Conservation (phyloP, 2,888 invertebrate species). For the Euspilapteryx auroguttella region DNA sequence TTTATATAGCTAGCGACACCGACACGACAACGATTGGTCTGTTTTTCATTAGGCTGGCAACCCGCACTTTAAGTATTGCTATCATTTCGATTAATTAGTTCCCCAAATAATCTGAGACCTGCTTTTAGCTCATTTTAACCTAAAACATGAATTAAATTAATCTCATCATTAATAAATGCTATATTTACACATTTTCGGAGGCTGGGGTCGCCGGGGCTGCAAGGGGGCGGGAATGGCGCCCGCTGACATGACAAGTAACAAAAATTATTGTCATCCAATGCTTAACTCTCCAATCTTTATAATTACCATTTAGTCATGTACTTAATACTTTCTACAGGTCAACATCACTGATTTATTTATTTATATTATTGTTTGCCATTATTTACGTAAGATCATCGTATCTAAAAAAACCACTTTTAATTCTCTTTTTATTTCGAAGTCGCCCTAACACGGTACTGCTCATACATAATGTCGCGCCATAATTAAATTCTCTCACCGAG, state of each 20-base stretch:
- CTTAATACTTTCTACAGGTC: conserved; percentile 44
- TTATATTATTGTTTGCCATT: conserved; percentile 11
- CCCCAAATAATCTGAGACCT: conserved; percentile 5
- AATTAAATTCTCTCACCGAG: too few relatives aligned
- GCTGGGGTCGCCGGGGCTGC: too few relatives aligned
- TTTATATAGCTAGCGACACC: too few relatives aligned
- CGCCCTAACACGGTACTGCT: neutral
- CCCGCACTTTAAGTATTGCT: conserved; percentile 39
- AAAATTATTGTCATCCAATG: conserved; percentile 61
- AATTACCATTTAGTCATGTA: conserved; percentile 21
- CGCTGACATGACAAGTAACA: conserved; percentile 36
- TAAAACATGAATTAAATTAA: too few relatives aligned
- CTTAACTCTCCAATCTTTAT: conserved; percentile 44
- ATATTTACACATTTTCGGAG: too few relatives aligned
- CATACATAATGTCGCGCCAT: too few relatives aligned
- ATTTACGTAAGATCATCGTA: conserved; percentile 15
- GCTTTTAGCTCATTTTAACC: conserved; percentile 7
- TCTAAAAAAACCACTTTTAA: conserved; percentile 26
- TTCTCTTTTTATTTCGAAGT: conserved; percentile 8
- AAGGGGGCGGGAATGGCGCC: too few relatives aligned
- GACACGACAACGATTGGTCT: conserved; percentile 53
- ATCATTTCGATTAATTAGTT: conserved; percentile 13
- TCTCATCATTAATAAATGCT: too few relatives aligned
- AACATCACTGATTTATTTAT: conserved; percentile 20
- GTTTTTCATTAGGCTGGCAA: conserved; percentile 25